Conservation (phyloP, 37 sponge, comb jelly and placozoan species). For the Axinella damicornis region DNA sequence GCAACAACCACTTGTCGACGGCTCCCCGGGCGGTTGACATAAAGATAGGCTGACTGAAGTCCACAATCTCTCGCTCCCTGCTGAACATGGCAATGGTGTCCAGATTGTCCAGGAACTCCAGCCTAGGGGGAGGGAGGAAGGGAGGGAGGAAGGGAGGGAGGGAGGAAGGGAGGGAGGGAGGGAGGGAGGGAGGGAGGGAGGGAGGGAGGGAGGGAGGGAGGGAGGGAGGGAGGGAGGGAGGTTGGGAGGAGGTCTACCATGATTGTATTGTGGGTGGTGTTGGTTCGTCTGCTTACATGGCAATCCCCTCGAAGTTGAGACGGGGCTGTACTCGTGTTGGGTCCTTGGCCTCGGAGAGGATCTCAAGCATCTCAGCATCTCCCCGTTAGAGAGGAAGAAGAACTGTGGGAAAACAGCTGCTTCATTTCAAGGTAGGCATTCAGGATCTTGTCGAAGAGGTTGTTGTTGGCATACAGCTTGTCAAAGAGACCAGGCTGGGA, state of each 20-base stretch:
- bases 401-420: conserved; percentile 97
- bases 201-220: no score
- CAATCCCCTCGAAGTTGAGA: conserved; percentile 97
- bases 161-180: neutral
- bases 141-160: neutral
- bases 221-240: neutral
- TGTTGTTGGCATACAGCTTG: conserved; percentile 88
- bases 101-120: conserved; percentile 88
- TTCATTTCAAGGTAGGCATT: conserved; percentile 99
- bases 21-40: conserved; percentile 94
- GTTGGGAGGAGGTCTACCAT: neutral
- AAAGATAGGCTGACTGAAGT: conserved; percentile 87
- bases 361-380: conserved; percentile 99
- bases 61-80: conserved; percentile 96
- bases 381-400: conserved; percentile 99
- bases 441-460: conserved; percentile 92
- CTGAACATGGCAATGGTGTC: conserved; percentile 96
- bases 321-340: conserved; percentile 98
- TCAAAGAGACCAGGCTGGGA: conserved; percentile 87
- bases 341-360: conserved; percentile 99
- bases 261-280: no score
- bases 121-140: conserved; percentile 25
- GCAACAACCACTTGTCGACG: conserved; percentile 99
- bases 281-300: conserved; percentile 53
- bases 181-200: neutral